Conservation (phyloP, 2,797 vertebrate species). For the Anabas testudineus region DNA sequence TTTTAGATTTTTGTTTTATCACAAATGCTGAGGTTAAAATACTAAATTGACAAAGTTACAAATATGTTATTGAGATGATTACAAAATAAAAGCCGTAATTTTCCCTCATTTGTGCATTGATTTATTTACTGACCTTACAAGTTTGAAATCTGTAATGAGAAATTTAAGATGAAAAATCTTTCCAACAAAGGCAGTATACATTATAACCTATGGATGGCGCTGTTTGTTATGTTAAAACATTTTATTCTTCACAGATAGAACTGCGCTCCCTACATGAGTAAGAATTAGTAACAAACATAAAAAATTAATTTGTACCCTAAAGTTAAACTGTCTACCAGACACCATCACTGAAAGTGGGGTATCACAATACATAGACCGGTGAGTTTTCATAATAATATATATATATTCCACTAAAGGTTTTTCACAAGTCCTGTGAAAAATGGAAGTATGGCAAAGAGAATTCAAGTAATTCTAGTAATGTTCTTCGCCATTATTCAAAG, state of each 20-base stretch:
- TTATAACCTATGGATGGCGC: conserved; percentile 31
- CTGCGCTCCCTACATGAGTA: too few species aligned
- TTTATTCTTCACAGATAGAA: too few species aligned
- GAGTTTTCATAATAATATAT: too few species aligned
- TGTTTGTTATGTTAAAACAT: conserved; percentile 9
- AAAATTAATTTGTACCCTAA: not conserved
- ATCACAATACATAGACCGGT: too few species aligned
- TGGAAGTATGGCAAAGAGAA: too few species aligned
- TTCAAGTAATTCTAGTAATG: too few species aligned
- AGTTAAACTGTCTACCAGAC: not conserved
- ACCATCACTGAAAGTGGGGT: too few species aligned
- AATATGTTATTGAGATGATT: conserved; percentile 38
- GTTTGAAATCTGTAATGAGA: not conserved
- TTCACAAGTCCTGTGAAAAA: too few species aligned
- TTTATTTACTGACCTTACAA: not conserved
- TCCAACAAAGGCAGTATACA: not conserved
- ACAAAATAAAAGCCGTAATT: conserved; percentile 53
- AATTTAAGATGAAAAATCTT: not conserved
- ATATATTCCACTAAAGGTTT: too few species aligned
- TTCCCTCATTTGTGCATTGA: not conserved
- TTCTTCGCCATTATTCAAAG: too few species aligned
- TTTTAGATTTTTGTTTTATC: conserved; percentile 26
- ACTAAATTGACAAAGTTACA: conserved; percentile 18
- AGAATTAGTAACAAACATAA: not conserved
- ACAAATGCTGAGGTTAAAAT: conserved; percentile 34